Evolutionary conservation across 2,888 invertebrate species (phyloP).

Genomic region (Baccha elongata): DNA sequence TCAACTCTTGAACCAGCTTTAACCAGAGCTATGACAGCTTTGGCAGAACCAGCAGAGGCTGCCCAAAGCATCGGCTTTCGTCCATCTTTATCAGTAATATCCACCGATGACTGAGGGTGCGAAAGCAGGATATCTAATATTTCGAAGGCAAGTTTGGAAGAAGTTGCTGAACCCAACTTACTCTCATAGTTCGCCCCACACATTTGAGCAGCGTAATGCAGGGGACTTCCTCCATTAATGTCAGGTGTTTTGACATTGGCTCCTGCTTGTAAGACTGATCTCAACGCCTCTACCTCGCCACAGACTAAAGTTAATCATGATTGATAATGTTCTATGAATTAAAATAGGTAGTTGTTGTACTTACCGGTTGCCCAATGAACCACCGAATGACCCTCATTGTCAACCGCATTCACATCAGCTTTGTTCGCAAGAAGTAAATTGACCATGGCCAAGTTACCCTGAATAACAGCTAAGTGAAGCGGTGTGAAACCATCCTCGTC

Average conservation of each 20-base stretch:
- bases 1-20: slow-evolving; percentile 93
- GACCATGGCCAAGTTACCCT: slow-evolving; percentile 93
- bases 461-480: slow-evolving; percentile 96
- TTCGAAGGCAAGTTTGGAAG: slow-evolving; percentile 81
- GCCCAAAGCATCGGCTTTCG: slow-evolving; percentile 98
- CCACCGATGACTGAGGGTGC: slow-evolving; percentile 90
- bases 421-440: slow-evolving; percentile 93
- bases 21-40: slow-evolving; percentile 94
- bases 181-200: slow-evolving; percentile 91
- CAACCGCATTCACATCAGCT: slow-evolving; percentile 94
- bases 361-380: slow-evolving; percentile 99
- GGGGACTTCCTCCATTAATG: slow-evolving; percentile 96
- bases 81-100: slow-evolving; percentile 95
- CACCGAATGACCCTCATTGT: slow-evolving; percentile 96
- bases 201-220: slow-evolving; percentile 99
- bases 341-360: too few species aligned
- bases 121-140: slow-evolving; percentile 92
- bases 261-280: slow-evolving; percentile 92
- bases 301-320: slow-evolving; percentile 87
- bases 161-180: slow-evolving; percentile 79
- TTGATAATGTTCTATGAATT: not conserved
- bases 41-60: slow-evolving; percentile 96
- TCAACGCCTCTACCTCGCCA: slow-evolving; percentile 94
- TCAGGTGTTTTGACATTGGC: slow-evolving; percentile 95
- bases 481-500: slow-evolving; percentile 98